Evolutionary conservation across 2,888 invertebrate species (phyloP).

Genomic region (Caenorhabditis imperialis): DNA sequence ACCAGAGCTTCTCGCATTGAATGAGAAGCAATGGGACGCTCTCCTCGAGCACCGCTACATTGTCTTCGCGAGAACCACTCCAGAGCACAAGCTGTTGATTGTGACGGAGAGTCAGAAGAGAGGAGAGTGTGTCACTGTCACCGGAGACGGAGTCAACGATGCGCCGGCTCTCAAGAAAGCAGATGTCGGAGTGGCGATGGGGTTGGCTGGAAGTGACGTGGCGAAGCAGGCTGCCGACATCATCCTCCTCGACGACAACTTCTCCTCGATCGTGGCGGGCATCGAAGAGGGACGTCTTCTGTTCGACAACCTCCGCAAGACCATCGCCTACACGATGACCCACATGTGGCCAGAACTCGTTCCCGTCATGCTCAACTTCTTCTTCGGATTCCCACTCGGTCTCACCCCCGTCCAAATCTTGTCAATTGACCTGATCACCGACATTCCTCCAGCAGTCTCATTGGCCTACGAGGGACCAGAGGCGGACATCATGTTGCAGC

Average conservation of each 20-base stretch:
- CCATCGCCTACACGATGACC: conserved; percentile 73
- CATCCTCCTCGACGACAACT: conserved; percentile 68
- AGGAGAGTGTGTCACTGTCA: conserved; percentile 62
- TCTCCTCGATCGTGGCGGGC: conserved; percentile 64
- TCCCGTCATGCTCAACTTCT: conserved; percentile 75
- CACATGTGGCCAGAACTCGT: conserved; percentile 75
- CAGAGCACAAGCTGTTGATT: conserved; percentile 63
- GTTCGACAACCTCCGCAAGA: conserved; percentile 61
- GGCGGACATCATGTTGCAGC: conserved; percentile 73
- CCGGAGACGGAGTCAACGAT: conserved; percentile 66
- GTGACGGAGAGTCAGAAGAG: conserved; percentile 61
- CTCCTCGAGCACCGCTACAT: conserved; percentile 55
- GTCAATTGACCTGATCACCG: conserved; percentile 71
- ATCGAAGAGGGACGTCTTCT: conserved; percentile 62
- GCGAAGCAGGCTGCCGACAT: conserved; percentile 73
- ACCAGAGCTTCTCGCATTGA: conserved; percentile 55
- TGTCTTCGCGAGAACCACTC: conserved; percentile 65
- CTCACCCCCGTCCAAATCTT: conserved; percentile 73
- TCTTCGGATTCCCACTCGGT: conserved; percentile 73
- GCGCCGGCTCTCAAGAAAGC: conserved; percentile 67
- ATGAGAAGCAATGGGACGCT: conserved; percentile 56
- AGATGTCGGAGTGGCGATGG: conserved; percentile 71
- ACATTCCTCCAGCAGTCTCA: conserved; percentile 73
- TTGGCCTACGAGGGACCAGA: conserved; percentile 74
- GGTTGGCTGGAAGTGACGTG: conserved; percentile 66